Conservation (phyloP, 1,140 invertebrate genomes). For the Mizuhopecten yessoensis region DNA sequence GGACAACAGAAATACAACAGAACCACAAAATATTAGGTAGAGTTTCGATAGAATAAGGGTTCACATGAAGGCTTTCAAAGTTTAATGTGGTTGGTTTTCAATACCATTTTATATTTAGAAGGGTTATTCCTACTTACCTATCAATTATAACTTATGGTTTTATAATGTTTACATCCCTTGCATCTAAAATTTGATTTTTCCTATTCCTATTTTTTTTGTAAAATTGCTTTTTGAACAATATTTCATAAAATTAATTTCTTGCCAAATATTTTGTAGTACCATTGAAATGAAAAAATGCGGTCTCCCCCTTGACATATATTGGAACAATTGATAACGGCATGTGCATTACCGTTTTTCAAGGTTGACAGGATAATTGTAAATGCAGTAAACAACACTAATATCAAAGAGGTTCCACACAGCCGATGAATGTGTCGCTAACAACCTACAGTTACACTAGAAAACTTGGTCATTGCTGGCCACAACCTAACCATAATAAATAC, state of each 20-base stretch:
- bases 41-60: not conserved
- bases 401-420: constrained; percentile 17
- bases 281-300: not conserved
- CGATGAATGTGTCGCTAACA: not conserved
- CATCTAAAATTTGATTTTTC: too few relatives aligned
- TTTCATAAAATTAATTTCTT: not conserved
- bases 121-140: too few relatives aligned
- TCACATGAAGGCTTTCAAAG: too few relatives aligned
- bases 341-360: not conserved
- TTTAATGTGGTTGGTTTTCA: too few relatives aligned
- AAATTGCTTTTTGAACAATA: too few relatives aligned
- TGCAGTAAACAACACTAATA: constrained; percentile 20
- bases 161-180: not conserved
- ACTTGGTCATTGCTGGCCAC: not conserved
- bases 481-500: not conserved
- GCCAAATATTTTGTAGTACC: constrained; percentile 17
- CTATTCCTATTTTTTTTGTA: too few relatives aligned
- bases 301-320: too few relatives aligned
- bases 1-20: not conserved
- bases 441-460: not conserved
- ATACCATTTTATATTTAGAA: too few relatives aligned
- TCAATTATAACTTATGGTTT: too few relatives aligned
- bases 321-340: not conserved
- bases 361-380: constrained; percentile 1
- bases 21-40: not conserved